These are phyloP conservation scores for Lepidonotus clava DNA, from an alignment of 2,888 invertebrate species.

Conservation along the genomic window DNA sequence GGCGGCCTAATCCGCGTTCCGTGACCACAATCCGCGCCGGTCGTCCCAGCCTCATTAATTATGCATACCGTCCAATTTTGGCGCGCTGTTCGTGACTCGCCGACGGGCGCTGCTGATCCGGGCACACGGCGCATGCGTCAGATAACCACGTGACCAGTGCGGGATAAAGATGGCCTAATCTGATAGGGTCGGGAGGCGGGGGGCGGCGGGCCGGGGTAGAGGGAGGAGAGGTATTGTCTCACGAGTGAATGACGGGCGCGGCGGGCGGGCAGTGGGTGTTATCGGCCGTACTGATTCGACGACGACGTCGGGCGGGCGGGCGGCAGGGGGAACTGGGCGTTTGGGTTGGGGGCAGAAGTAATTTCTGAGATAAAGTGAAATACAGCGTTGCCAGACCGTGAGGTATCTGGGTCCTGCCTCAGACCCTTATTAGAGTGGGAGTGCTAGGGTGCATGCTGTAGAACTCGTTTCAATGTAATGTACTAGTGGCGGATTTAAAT, in stretches of 20 bases:
- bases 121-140: constrained; percentile 7
- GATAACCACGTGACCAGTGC: constrained; percentile 38
- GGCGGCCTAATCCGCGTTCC: not conserved
- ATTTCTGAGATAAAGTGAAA: too few species aligned
- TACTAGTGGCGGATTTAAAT: too few species aligned
- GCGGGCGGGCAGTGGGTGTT: not conserved
- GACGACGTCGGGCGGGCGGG: not conserved
- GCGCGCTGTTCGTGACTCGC: constrained; percentile 33
- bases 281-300: too few species aligned
- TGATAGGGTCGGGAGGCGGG: not conserved
- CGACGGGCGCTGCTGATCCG: not conserved
- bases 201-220: not conserved
- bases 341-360: too few species aligned
- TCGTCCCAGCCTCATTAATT: constrained; percentile 1
- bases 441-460: too few species aligned
- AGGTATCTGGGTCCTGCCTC: too few species aligned
- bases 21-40: not conserved
- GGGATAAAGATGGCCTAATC: not conserved
- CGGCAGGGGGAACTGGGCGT: not conserved
- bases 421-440: too few species aligned
- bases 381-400: too few species aligned
- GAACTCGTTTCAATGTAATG: too few species aligned
- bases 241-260: not conserved
- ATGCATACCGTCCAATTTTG: constrained; percentile 38
- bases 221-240: not conserved